Evolutionary conservation across 1,140 invertebrate genomes (phyloP), one percentile per base, ranked within the genome.

Genomic region (Neelides sp.): DNA sequence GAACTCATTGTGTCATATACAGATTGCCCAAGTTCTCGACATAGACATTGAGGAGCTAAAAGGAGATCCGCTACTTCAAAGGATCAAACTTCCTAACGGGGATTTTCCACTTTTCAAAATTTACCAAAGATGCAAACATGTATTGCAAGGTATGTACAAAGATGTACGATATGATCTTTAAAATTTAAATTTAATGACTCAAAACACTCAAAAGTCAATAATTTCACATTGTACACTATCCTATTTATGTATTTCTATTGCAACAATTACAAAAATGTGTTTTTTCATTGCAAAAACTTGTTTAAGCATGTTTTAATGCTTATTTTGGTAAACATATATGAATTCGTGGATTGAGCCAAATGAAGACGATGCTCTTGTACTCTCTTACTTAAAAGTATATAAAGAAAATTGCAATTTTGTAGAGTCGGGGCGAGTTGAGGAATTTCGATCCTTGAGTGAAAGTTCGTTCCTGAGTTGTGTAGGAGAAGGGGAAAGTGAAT

Each of bases 61-160:
- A 55, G 61, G 74, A 36, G 65, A 69, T 45, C 83, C 77, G 47
- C 69, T 88, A 13, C n/a, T n/a, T n/a, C n/a, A n/a, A n/a, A 79
- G 80, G 45, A 66, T 69, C 45, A 81, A 85, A 61, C 85, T 58
- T 26, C 43, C 48, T 1, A 35, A 41, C 83, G 17, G 73, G 69
- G 52, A 65, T 80, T 56, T 70, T 83, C 40, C 66, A 75, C 69
- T 71, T 50, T 93, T 96, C 66, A 83, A 88, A 65, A 69, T 96
- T 4, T 71, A 75, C 54, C 78, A 94, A 62, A 74, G 95, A 57
- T 86, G 87, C 1, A 66, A 80, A 12, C 95, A 99, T 66, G 94
- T 98, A 30, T 90, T 81, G 64, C 68, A 76, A 69, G 78, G 78
- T 79, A 68, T 68, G 26, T 26, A 35, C 12, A 39, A 20, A 43